These are phyloP conservation scores for Tetranychus truncatus DNA, from an alignment of 2,888 invertebrate genomes.

Conservation along the genomic window DNA sequence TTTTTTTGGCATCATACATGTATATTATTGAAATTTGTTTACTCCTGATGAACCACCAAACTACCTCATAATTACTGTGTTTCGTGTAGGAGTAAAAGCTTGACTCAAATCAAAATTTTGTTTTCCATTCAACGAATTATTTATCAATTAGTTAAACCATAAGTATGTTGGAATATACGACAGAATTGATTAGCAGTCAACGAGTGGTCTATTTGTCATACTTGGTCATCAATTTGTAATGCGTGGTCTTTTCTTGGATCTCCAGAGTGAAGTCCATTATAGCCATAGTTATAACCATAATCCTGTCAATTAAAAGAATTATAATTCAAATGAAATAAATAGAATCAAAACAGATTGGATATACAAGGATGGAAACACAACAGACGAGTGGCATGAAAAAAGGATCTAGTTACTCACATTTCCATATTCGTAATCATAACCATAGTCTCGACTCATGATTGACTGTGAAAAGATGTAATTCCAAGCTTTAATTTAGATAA, in stretches of 20 bases:
- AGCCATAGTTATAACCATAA: not conserved
- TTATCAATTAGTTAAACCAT: too few relatives aligned
- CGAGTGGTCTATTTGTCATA: too few relatives aligned
- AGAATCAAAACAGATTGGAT: not conserved
- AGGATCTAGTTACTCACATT: not conserved
- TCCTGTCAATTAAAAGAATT: not conserved
- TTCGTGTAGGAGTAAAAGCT: too few relatives aligned
- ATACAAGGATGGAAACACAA: not conserved
- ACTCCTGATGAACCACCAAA: too few relatives aligned
- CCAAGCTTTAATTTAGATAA: not conserved
- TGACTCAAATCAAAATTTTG: too few relatives aligned
- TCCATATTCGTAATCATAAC: conserved; percentile 3
- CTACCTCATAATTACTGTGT: too few relatives aligned
- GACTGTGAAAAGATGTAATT: not conserved
- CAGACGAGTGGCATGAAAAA: not conserved
- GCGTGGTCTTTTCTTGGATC: not conserved
- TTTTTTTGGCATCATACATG: too few relatives aligned
- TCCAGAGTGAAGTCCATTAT: conserved; percentile 7
- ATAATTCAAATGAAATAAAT: not conserved
- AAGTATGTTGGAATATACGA: too few relatives aligned
- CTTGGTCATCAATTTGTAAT: too few relatives aligned
- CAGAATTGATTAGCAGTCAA: too few relatives aligned
- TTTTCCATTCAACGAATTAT: too few relatives aligned
- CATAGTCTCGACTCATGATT: not conserved
- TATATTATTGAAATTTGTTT: too few relatives aligned